A percentile compares a stretch with the other conserved stretches of the same genome.
phyloP scores from a whole-genome alignment of 2,113 vertebrate genomes.

The Donacobius atricapilla region DNA sequence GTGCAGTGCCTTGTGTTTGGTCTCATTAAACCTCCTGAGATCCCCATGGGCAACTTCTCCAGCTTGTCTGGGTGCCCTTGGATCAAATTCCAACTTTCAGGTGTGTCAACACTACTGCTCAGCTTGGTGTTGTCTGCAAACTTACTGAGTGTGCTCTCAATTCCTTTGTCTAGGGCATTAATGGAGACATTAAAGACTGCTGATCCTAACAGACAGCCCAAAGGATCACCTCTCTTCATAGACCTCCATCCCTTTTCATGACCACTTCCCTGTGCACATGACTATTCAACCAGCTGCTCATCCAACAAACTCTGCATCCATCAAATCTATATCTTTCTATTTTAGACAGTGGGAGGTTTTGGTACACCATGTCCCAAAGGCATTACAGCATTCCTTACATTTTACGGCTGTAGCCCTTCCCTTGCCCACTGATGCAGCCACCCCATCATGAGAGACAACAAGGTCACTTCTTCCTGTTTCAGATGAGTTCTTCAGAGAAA shows the following conservation, averaged over 20 bases:
- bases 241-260: background rate
- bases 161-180: background rate
- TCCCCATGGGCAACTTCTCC: background rate
- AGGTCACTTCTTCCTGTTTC: background rate
- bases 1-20: background rate
- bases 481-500: background rate
- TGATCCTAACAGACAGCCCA: no score
- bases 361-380: rapidly evolving
- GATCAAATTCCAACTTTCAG: rapidly evolving
- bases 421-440: background rate
- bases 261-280: background rate
- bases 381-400: rapidly evolving
- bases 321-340: no score
- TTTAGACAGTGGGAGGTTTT: no score
- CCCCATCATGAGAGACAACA: rapidly evolving
- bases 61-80: no score
- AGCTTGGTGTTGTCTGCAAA: background rate
- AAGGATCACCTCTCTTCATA: no score
- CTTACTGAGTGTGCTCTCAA: rapidly evolving
- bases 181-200: background rate
- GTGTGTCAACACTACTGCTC: rapidly evolving
- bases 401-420: background rate
- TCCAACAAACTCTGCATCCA: no score
- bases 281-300: background rate
- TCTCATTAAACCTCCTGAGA: background rate